Evolutionary conservation across 2,113 vertebrate genomes (phyloP).

Genomic region (Lophotis ruficrista): DNA sequence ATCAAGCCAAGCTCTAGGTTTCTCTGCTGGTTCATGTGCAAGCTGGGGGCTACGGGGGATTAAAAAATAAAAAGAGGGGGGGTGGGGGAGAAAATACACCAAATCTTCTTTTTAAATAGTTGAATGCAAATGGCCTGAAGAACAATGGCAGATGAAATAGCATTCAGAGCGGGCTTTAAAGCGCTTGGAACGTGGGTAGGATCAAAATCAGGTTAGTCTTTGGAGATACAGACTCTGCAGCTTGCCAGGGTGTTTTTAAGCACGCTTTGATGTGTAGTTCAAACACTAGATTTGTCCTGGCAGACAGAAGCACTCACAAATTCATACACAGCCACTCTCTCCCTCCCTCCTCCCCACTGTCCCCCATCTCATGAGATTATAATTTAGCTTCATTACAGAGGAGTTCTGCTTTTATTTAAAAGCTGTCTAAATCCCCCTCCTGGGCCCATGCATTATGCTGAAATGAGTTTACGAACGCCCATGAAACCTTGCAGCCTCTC

Average conservation of each 20-base stretch:
- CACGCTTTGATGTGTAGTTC: conserved; percentile 69
- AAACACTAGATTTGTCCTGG: conserved; percentile 69
- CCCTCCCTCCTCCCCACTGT: conserved; percentile 48
- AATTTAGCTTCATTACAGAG: conserved; percentile 61
- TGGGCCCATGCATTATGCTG: neutral
- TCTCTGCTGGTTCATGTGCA: neutral
- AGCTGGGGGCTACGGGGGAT: neutral
- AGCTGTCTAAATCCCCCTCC: conserved; percentile 52
- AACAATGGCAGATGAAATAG: conserved; percentile 66
- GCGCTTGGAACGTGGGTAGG: conserved; percentile 48
- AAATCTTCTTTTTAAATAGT: conserved; percentile 59
- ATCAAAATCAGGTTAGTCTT: conserved; percentile 68
- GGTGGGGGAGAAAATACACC: neutral
- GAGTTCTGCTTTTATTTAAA: conserved; percentile 53
- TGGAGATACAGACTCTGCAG: conserved; percentile 56
- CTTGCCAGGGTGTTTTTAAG: conserved; percentile 66
- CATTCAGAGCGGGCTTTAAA: conserved; percentile 49
- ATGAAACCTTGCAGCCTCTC: conserved; percentile 4
- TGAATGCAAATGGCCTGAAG: conserved; percentile 63
- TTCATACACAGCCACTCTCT: neutral
- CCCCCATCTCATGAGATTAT: conserved; percentile 58
- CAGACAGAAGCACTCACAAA: conserved; percentile 58
- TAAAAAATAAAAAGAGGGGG: neutral
- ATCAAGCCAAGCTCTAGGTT: neutral
- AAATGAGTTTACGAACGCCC: conserved; percentile 19